Evolutionary conservation across 2,113 vertebrate species (phyloP).

Genomic region (Burhinus oedicnemus): DNA sequence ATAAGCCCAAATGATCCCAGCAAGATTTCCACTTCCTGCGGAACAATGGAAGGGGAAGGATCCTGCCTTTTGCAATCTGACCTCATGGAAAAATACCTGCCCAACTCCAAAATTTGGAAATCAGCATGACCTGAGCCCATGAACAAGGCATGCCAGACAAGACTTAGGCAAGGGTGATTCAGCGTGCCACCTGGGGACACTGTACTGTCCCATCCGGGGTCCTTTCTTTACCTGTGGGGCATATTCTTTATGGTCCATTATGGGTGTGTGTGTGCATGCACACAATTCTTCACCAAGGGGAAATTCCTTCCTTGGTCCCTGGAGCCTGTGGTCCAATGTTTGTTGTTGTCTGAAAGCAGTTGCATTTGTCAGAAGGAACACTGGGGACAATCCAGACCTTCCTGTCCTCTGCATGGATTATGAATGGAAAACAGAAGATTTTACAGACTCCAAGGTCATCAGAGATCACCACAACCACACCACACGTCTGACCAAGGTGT

Average conservation of each 20-base stretch:
- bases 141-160: neutral
- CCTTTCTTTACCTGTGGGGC: neutral
- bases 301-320: neutral
- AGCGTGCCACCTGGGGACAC: accelerated
- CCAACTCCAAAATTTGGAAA: neutral
- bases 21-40: neutral
- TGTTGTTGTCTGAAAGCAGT: neutral
- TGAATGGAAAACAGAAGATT: neutral
- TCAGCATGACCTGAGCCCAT: neutral
- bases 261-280: neutral
- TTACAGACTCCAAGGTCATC: neutral
- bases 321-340: neutral
- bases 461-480: neutral
- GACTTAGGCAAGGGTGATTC: neutral
- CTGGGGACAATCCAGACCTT: neutral
- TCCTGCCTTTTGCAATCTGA: neutral
- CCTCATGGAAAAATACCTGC: neutral
- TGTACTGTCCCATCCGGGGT: neutral
- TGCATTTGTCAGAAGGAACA: neutral
- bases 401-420: neutral
- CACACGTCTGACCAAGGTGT: neutral
- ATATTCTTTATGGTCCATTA: neutral
- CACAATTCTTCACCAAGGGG: neutral
- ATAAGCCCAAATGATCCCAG: neutral
- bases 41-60: neutral